These are phyloP conservation scores for Eolophus roseicapilla DNA, from an alignment of 2,113 vertebrate species.

Conservation along the genomic window DNA sequence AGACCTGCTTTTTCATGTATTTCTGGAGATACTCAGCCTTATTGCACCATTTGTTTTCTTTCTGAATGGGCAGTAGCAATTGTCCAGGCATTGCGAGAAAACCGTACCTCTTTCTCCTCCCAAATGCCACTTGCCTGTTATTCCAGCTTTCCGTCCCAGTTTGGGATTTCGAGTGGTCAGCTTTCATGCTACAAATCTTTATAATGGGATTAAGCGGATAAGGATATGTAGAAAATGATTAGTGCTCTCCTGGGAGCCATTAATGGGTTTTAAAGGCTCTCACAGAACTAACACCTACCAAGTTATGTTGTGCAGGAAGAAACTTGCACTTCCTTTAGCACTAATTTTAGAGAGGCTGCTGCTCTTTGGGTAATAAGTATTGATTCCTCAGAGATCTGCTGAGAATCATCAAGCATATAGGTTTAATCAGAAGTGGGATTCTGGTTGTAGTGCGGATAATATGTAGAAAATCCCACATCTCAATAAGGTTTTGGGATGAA, in stretches of 20 bases:
- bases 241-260: conserved; percentile 3
- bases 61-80: neutral
- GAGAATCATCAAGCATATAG: neutral
- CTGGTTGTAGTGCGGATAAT: neutral
- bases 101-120: neutral
- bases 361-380: neutral
- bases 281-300: neutral
- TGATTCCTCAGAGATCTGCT: neutral
- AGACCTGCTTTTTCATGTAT: neutral
- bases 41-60: neutral
- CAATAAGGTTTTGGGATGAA: neutral
- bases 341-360: neutral
- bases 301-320: neutral
- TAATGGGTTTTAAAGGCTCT: neutral
- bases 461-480: neutral
- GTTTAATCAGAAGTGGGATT: neutral
- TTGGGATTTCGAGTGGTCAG: neutral
- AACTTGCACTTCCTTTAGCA: neutral
- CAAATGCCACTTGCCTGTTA: neutral
- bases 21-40: neutral
- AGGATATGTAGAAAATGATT: conserved; percentile 1
- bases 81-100: neutral
- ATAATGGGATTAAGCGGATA: neutral
- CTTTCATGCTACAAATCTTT: neutral
- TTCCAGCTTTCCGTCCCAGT: neutral